A percentile compares a stretch with the other conserved stretches of the same genome.
phyloP scores from a whole-genome alignment of 2,888 invertebrate genomes.

The Portevinia maculata region DNA sequence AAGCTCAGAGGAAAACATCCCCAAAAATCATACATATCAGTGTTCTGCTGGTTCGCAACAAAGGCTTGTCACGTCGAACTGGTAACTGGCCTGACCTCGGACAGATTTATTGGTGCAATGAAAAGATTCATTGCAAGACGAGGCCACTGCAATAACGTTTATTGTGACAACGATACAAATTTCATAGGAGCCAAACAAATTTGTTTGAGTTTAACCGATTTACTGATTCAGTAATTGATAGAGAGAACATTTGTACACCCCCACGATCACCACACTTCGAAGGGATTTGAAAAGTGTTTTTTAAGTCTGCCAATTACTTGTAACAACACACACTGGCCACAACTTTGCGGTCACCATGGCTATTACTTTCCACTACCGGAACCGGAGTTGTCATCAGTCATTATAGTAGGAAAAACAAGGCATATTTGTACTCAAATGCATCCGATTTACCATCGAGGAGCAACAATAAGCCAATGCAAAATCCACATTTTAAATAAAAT shows the following conservation, averaged over 20 bases:
- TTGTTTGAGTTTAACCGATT: background rate
- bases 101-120: constrained; percentile 10
- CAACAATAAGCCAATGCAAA: no score
- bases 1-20: no score
- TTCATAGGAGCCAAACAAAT: background rate
- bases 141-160: constrained; percentile 17
- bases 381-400: no score
- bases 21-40: constrained; percentile 1
- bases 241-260: constrained; percentile 18
- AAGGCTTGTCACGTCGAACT: constrained; percentile 22
- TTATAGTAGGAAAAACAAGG: no score
- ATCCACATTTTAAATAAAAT: no score
- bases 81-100: constrained; percentile 8
- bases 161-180: constrained; percentile 14
- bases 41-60: background rate
- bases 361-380: no score
- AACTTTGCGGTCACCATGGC: no score
- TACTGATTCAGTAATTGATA: background rate
- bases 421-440: no score
- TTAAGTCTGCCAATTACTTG: constrained; percentile 31
- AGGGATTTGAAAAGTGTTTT: constrained; percentile 15
- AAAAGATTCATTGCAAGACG: constrained; percentile 12
- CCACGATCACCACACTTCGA: constrained; percentile 20
- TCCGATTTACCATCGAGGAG: no score
- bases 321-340: background rate